A percentile compares a stretch with the other conserved stretches of the same genome.
These are phyloP conservation scores for Criorhina ranunculi DNA, from an alignment of 2,888 invertebrate genomes.

Conservation along the genomic window DNA sequence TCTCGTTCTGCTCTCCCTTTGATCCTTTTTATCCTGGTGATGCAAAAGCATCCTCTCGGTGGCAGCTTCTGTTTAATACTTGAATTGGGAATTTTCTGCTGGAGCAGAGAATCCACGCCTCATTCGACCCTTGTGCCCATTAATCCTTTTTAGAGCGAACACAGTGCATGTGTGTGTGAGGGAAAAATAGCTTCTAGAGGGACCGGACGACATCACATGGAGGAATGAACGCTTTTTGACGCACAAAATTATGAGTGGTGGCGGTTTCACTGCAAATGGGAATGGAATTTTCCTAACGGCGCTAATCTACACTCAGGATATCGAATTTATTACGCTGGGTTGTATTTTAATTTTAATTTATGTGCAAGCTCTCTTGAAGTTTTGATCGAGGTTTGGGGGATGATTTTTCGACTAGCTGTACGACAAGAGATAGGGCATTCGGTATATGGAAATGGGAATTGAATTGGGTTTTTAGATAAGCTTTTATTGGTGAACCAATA, in stretches of 20 bases:
- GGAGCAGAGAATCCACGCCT: slow-evolving; percentile 12
- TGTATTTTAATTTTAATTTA: slow-evolving; percentile 40
- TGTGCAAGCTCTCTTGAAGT: slow-evolving; percentile 30
- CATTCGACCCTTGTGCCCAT: slow-evolving; percentile 52
- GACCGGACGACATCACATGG: neutral
- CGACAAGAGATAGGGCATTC: neutral
- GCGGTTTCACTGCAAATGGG: slow-evolving; percentile 29
- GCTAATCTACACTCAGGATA: slow-evolving; percentile 53
- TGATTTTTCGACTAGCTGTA: slow-evolving; percentile 2
- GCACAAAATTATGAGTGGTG: slow-evolving; percentile 53
- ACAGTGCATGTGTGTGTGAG: neutral
- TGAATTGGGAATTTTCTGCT: slow-evolving; percentile 33
- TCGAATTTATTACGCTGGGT: slow-evolving; percentile 36
- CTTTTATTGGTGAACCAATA: neutral
- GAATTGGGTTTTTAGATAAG: slow-evolving; percentile 7
- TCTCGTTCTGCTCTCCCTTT: neutral
- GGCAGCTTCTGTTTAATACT: slow-evolving; percentile 39
- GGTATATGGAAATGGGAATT: neutral
- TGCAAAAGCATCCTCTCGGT: neutral
- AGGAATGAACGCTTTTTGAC: slow-evolving; percentile 33
- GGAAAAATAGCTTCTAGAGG: neutral
- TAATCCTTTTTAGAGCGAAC: slow-evolving; percentile 56
- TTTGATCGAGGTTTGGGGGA: slow-evolving; percentile 4
- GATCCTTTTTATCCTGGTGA: neutral
- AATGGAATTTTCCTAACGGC: slow-evolving; percentile 26